phyloP scores from a whole-genome alignment of 2,888 invertebrate genomes.

The Apodemia zela region DNA sequence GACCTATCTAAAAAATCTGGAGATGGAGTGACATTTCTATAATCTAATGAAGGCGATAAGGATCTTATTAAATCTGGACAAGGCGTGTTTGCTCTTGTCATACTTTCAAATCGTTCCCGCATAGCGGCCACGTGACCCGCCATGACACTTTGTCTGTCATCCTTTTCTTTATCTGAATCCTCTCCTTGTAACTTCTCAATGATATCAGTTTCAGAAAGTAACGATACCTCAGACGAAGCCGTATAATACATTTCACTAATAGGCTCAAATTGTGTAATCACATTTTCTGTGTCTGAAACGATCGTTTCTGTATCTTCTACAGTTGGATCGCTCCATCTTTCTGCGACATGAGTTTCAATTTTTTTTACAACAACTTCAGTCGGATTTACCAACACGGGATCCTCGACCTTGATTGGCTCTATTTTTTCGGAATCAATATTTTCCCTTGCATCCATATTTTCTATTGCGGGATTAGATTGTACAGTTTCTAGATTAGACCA shows the following conservation, averaged over 20 bases:
- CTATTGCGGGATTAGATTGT: conserved; percentile 23
- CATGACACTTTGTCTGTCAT: conserved; percentile 52
- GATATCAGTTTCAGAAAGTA: conserved; percentile 55
- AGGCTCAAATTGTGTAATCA: conserved; percentile 44
- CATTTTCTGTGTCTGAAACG: conserved; percentile 43
- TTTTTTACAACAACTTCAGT: conserved; percentile 41
- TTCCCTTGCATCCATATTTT: neutral
- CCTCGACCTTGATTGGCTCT: neutral
- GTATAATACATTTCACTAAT: conserved; percentile 66
- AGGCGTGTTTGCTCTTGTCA: conserved; percentile 69
- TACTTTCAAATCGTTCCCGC: conserved; percentile 72
- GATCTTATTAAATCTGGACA: conserved; percentile 56
- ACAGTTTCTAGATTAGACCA: neutral
- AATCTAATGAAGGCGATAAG: conserved; percentile 53
- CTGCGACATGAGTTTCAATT: conserved; percentile 42
- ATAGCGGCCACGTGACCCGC: conserved; percentile 77
- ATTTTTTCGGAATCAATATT: neutral
- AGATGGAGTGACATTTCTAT: conserved; percentile 57
- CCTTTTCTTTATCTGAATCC: conserved; percentile 43
- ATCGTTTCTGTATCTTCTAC: conserved; percentile 26
- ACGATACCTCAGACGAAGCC: conserved; percentile 61
- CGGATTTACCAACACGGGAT: neutral
- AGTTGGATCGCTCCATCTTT: conserved; percentile 41
- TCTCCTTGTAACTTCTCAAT: conserved; percentile 39
- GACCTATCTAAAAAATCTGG: conserved; percentile 49